Percentiles rank a stretch among this genome's conserved stretches.
These are phyloP conservation scores for Pycnonotus jocosus DNA, from an alignment of 2,113 vertebrate genomes.

Conservation along the genomic window DNA sequence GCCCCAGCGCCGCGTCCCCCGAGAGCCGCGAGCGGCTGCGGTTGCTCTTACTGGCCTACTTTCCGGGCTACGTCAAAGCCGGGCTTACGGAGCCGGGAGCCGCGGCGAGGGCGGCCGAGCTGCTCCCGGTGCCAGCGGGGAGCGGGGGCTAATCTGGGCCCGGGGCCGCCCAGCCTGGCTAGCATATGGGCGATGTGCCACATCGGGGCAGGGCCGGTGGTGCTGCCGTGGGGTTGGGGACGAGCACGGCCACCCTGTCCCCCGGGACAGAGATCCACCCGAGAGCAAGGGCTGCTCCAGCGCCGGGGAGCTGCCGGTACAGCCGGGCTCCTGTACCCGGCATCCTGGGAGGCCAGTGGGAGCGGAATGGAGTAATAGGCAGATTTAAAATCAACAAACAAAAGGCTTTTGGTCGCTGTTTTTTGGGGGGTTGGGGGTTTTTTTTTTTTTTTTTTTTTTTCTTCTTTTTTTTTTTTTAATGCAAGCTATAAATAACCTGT, in stretches of 20 bases:
- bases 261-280: not conserved
- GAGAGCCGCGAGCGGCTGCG: not conserved
- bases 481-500: conserved; percentile 26
- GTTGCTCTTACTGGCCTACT: conserved; percentile 50
- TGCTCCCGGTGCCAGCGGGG: not conserved
- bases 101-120: not conserved
- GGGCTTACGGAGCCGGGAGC: conserved; percentile 7
- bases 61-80: conserved; percentile 49
- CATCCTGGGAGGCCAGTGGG: not conserved
- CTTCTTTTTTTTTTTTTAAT: not conserved
- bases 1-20: not conserved
- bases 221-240: not conserved
- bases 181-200: not conserved
- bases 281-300: not conserved
- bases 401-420: not conserved
- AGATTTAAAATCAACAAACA: not conserved
- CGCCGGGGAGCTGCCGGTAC: not conserved
- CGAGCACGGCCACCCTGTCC: rapidly evolving
- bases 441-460: not conserved
- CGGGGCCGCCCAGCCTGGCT: not conserved
- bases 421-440: rapidly evolving
- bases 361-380: not conserved
- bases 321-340: not conserved
- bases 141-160: not conserved
- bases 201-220: not conserved